Conservation (phyloP, 2,888 invertebrate species). For the Synanthedon andrenaeformis region DNA sequence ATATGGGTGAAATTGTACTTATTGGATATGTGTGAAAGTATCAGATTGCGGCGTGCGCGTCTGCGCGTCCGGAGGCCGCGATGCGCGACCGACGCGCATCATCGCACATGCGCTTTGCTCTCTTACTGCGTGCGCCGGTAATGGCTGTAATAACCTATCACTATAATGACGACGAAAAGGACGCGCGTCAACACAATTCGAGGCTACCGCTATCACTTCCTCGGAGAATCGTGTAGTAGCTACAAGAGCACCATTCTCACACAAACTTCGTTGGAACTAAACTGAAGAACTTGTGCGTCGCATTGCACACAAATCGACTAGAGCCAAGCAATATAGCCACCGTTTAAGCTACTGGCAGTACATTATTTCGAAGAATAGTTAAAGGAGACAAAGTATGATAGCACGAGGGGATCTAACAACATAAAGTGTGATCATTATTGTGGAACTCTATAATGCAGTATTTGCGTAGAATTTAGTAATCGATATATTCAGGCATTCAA, state of each 20-base stretch:
- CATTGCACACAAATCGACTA: too few species aligned
- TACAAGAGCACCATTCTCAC: too few species aligned
- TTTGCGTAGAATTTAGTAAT: conserved; percentile 8
- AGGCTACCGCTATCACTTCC: too few species aligned
- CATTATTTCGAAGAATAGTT: too few species aligned
- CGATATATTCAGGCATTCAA: conserved; percentile 5
- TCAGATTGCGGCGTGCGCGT: conserved; percentile 24
- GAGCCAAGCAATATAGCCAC: too few species aligned
- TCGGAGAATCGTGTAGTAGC: too few species aligned
- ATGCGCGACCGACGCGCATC: conserved; percentile 42
- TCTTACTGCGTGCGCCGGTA: conserved; percentile 10
- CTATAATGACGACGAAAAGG: background rate
- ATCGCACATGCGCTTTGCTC: conserved; percentile 25
- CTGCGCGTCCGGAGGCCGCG: conserved; percentile 25
- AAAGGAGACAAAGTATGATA: too few species aligned
- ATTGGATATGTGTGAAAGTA: conserved; percentile 53
- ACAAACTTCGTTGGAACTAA: background rate
- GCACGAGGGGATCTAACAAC: too few species aligned
- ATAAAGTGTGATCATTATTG: too few species aligned
- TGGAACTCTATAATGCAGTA: conserved; percentile 1
- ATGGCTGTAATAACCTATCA: conserved; percentile 8
- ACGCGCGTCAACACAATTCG: conserved; percentile 3
- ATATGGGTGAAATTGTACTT: conserved; percentile 46
- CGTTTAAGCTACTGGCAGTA: too few species aligned
- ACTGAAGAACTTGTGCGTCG: too few species aligned